A percentile compares a stretch with the other conserved stretches of the same genome.
Evolutionary conservation across 2,888 invertebrate species (phyloP).

Genomic region (Drosophila kuntzei): DNA sequence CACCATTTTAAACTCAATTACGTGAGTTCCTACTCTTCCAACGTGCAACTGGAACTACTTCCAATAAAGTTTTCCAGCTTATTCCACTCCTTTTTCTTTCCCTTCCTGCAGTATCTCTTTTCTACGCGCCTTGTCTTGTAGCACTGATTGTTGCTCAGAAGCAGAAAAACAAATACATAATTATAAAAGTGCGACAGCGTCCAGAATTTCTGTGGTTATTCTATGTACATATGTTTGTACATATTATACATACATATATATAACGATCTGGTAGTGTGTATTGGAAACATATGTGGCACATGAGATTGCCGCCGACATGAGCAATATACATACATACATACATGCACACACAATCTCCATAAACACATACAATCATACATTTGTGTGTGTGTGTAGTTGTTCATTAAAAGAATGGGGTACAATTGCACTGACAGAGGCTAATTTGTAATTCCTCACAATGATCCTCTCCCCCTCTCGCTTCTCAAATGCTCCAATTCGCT

Average conservation of each 20-base stretch:
- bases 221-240: constrained; percentile 15
- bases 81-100: neutral
- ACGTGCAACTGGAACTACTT: neutral
- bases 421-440: constrained; percentile 65
- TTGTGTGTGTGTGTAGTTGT: constrained; percentile 16
- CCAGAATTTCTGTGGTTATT: constrained; percentile 67
- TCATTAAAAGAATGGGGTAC: constrained; percentile 56
- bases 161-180: constrained; percentile 55
- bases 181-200: constrained; percentile 62
- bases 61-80: neutral
- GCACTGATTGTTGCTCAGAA: constrained; percentile 58
- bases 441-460: constrained; percentile 22
- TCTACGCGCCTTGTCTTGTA: constrained; percentile 26
- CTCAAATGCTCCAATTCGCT: constrained; percentile 21
- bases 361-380: constrained; percentile 18
- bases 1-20: constrained; percentile 32
- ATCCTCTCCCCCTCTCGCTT: constrained; percentile 33
- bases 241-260: constrained; percentile 15
- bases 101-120: constrained; percentile 7
- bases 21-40: neutral
- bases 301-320: constrained; percentile 51
- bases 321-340: constrained; percentile 32
- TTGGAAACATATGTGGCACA: constrained; percentile 73
- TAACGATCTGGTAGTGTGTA: constrained; percentile 17
- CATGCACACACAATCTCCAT: constrained; percentile 15